Conservation (phyloP, 2,797 vertebrate genomes). For the Nothura maculosa region DNA sequence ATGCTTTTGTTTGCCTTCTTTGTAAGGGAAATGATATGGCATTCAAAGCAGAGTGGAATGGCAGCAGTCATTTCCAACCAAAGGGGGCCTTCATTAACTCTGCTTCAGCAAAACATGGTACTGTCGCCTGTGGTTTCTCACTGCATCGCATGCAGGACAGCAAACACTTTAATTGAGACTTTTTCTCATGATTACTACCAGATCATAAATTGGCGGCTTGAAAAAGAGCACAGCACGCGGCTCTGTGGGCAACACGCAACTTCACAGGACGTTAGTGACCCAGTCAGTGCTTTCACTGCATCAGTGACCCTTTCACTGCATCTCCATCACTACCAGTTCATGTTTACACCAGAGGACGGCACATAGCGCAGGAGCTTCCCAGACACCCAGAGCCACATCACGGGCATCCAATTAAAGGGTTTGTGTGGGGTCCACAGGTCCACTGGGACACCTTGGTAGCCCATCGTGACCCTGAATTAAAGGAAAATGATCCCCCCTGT, state of each 20-base stretch:
- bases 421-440: not conserved
- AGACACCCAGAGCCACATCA: accelerated
- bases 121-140: slow-evolving; percentile 33
- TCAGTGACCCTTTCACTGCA: accelerated
- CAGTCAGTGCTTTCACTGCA: not conserved
- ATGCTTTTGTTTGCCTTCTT: slow-evolving; percentile 27
- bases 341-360: accelerated
- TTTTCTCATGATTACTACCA: slow-evolving; percentile 66
- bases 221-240: not conserved
- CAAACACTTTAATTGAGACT: not conserved
- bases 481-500: not conserved
- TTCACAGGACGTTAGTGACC: accelerated
- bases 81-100: slow-evolving; percentile 57
- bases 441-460: not conserved
- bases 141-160: not conserved
- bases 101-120: slow-evolving; percentile 42
- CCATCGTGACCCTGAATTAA: not conserved
- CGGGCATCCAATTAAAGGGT: accelerated
- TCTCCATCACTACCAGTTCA: not conserved
- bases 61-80: slow-evolving; percentile 45
- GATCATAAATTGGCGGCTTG: slow-evolving; percentile 2
- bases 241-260: not conserved
- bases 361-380: accelerated
- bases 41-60: not conserved
- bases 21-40: slow-evolving; percentile 30